Conservation (phyloP, 2,797 vertebrate species). For the Takifugu ocellatus region DNA sequence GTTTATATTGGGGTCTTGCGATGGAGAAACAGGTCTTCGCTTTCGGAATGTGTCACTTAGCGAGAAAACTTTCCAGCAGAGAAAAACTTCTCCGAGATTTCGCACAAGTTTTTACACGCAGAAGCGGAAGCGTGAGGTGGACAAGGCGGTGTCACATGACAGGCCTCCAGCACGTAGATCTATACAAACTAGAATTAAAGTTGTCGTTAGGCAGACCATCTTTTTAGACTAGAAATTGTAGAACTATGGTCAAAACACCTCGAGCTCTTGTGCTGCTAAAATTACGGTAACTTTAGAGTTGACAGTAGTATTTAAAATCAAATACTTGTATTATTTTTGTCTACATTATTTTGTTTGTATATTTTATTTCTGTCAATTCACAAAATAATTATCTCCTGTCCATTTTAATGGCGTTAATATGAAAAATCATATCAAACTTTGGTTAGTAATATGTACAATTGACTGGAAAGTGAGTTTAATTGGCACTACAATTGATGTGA, state of each 20-base stretch:
- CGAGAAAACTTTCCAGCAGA: neutral
- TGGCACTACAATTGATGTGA: too few relatives aligned
- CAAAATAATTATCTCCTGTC: too few relatives aligned
- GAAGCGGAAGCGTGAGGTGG: conserved; percentile 79
- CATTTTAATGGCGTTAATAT: too few relatives aligned
- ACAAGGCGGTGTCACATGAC: conserved; percentile 78
- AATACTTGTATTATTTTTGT: neutral
- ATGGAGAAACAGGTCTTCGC: neutral
- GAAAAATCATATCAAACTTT: too few relatives aligned
- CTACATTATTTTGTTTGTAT: neutral
- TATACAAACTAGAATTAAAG: conserved; percentile 5
- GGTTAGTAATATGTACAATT: too few relatives aligned
- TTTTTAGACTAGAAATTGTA: fast-evolving
- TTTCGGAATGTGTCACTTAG: fast-evolving
- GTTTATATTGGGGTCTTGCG: neutral
- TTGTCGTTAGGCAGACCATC: too few relatives aligned
- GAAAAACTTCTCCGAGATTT: conserved; percentile 57
- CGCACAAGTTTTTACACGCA: conserved; percentile 62
- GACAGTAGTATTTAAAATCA: neutral
- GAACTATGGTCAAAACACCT: conserved; percentile 6
- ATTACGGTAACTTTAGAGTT: too few relatives aligned
- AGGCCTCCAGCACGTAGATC: conserved; percentile 42
- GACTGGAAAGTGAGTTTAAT: too few relatives aligned
- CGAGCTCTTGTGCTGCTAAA: conserved; percentile 6
- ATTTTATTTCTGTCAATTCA: neutral